These are phyloP conservation scores for Tetranychus truncatus DNA, from an alignment of 2,888 invertebrate genomes.

Conservation along the genomic window DNA sequence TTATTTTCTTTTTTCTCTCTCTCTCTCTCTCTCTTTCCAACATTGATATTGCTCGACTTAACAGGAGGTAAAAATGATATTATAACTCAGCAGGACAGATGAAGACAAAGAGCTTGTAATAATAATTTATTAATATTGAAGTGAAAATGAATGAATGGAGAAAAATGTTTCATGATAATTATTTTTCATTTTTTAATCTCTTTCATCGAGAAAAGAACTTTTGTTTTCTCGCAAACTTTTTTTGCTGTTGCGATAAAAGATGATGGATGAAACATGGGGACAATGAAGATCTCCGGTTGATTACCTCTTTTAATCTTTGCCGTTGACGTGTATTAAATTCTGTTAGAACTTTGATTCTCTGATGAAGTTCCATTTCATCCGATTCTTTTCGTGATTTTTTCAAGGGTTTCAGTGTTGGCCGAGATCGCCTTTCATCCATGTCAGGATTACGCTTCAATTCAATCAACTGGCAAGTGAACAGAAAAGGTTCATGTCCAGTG, in stretches of 20 bases:
- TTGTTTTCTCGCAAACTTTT: background rate
- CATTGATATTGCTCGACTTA: background rate
- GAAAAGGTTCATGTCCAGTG: background rate
- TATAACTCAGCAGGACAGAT: background rate
- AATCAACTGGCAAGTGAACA: slow-evolving; percentile 46
- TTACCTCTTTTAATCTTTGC: slow-evolving; percentile 54
- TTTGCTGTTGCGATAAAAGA: background rate
- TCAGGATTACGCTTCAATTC: slow-evolving; percentile 70
- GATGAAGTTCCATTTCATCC: slow-evolving; percentile 50
- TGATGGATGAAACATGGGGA: background rate
- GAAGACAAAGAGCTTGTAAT: background rate
- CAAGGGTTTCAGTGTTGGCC: slow-evolving; percentile 62
- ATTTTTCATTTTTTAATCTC: background rate
- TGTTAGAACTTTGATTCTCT: slow-evolving; percentile 60
- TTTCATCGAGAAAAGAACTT: background rate
- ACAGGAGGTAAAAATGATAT: background rate
- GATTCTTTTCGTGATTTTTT: slow-evolving; percentile 53
- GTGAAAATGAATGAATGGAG: background rate
- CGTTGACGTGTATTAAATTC: slow-evolving; percentile 62
- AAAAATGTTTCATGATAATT: background rate
- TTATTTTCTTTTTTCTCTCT: no score
- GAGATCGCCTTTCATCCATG: slow-evolving; percentile 60
- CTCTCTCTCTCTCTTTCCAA: no score
- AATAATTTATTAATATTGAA: background rate
- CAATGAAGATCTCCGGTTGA: slow-evolving; percentile 6